phyloP scores from a whole-genome alignment of 2,888 invertebrate genomes.

The Drosophila birchii region DNA sequence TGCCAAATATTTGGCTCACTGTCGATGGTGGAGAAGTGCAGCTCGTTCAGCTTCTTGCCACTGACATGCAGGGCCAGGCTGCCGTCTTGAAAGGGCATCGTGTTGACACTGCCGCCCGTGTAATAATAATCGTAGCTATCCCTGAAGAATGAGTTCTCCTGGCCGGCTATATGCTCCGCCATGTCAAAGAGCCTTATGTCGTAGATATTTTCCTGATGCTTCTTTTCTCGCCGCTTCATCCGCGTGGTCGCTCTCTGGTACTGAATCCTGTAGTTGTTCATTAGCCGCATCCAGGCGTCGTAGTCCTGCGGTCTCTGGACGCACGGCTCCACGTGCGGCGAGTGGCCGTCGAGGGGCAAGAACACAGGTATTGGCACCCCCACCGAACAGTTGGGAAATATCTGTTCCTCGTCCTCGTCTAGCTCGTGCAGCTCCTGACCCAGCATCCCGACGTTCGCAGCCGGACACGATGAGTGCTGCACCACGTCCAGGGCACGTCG shows the following conservation, averaged over 20 bases:
- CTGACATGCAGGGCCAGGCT: conserved; percentile 69
- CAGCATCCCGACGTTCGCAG: conserved; percentile 45
- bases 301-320: conserved; percentile 24
- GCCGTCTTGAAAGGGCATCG: conserved; percentile 30
- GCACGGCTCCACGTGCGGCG: conserved; percentile 60
- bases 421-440: conserved; percentile 10
- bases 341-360: conserved; percentile 33
- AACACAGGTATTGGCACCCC: conserved; percentile 55
- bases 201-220: conserved; percentile 31
- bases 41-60: conserved; percentile 60
- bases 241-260: conserved; percentile 10
- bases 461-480: conserved; percentile 49
- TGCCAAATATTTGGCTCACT: conserved; percentile 52
- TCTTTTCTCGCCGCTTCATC: conserved; percentile 50
- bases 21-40: conserved; percentile 51
- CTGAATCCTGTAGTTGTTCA: not conserved
- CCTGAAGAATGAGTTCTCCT: conserved; percentile 72
- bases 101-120: conserved; percentile 81
- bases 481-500: conserved; percentile 22
- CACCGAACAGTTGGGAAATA: conserved; percentile 52
- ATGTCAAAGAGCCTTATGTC: conserved; percentile 42
- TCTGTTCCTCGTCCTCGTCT: not conserved
- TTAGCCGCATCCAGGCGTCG: conserved; percentile 41
- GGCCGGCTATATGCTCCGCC: conserved; percentile 61
- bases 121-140: conserved; percentile 83